Conservation (phyloP, 2,113 vertebrate genomes). For the Xenopus laevis region DNA sequence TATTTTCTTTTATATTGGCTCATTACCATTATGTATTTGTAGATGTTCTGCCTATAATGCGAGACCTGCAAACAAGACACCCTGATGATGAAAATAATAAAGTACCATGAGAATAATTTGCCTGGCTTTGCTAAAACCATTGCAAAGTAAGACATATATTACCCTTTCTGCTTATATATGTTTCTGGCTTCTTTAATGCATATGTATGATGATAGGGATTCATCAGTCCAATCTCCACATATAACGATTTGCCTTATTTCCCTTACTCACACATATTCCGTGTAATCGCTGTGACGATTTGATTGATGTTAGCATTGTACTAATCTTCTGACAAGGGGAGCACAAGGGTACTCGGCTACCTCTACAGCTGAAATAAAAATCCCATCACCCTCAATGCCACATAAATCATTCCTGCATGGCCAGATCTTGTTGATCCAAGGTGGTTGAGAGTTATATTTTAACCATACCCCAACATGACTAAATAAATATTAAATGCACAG, state of each 20-base stretch:
- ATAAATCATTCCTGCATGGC: too few relatives aligned
- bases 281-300: background rate
- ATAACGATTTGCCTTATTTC: background rate
- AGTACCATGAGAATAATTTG: background rate
- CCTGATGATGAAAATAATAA: conserved; percentile 13
- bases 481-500: too few relatives aligned
- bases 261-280: background rate
- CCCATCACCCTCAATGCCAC: background rate
- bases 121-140: background rate
- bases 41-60: conserved; percentile 6
- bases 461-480: too few relatives aligned
- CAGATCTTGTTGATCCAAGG: too few relatives aligned
- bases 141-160: background rate
- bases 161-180: too few relatives aligned
- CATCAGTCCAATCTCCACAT: background rate
- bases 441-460: too few relatives aligned
- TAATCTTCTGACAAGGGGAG: background rate
- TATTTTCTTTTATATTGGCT: background rate
- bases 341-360: background rate
- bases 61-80: background rate
- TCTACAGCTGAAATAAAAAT: background rate
- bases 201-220: background rate
- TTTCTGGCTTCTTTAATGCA: background rate
- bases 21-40: conserved; percentile 15
- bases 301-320: background rate